Evolutionary conservation across 2,113 vertebrate genomes (phyloP), one percentile per base, ranked within the genome.

Genomic region (Psophia crepitans): DNA sequence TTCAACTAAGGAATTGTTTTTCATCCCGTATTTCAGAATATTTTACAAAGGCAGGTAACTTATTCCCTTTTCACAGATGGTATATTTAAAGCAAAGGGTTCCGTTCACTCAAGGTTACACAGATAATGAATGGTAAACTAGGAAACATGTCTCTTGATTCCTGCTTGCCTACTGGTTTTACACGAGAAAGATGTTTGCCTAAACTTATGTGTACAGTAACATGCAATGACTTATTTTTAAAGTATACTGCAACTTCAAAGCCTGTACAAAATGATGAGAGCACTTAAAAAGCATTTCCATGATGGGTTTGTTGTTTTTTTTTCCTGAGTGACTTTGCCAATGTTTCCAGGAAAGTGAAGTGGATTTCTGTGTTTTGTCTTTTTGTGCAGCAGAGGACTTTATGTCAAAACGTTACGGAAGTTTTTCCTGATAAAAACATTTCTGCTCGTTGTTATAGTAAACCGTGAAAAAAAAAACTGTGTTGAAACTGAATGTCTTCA

Each of bases 231-330:
- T 33, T 75, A 33, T 41, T 87, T 81, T 75, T 39, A 84, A 89
- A 14, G 51, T 46, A n/a, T 14, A 27, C 4, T 54, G 1, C 49
- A 63, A 84, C 46, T 94, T 89, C 77, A 94, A 89, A 94, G 21
- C 22, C 17, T 39, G 13, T 32, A 48, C 22, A 46, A 87, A 57
- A 24, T 70, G 57, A 63, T 63, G 46, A 84, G 64, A 70, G 4
- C 5, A 5, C 23, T 56, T 87, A 49, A 70, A 84, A 84, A 73
- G 3, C 19, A 49, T 54, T 89, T 70, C 30, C 7, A 1, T 43
- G 28, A 35, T 65, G n/a, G n/a, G n/a, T n/a, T n/a, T n/a, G n/a
- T n/a, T n/a, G n/a, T 37, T 0, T 28, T 49, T 0, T 27, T 53
- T 76, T 76, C 75, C 56, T 27, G 26, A 33, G 17, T 76, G 35